These are phyloP conservation scores for Brachionus manjavacas DNA, from an alignment of 1,140 invertebrate genomes.

Conservation along the genomic window DNA sequence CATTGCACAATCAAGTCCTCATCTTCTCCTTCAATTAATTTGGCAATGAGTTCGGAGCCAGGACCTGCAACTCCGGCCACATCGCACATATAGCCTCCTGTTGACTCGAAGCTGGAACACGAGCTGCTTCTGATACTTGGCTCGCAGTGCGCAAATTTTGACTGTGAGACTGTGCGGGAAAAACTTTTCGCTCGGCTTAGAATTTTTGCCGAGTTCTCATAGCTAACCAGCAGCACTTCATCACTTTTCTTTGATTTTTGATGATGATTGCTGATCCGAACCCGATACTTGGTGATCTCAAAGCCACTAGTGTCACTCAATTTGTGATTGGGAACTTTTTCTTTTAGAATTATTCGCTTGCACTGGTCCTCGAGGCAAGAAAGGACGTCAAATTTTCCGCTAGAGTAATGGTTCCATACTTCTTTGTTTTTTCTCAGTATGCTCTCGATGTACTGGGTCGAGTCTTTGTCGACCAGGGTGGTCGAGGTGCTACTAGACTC, in stretches of 20 bases:
- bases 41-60: background rate
- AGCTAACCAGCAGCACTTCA: conserved; percentile 1
- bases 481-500: background rate
- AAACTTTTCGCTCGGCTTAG: background rate
- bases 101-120: background rate
- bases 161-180: background rate
- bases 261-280: background rate
- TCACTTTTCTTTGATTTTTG: conserved; percentile 14
- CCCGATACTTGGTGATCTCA: conserved; percentile 5
- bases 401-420: conserved; percentile 1
- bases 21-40: background rate
- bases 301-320: background rate
- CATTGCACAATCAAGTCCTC: background rate
- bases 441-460: background rate
- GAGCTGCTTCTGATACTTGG: background rate
- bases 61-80: conserved; percentile 19
- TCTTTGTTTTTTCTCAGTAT: conserved; percentile 3
- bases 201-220: background rate
- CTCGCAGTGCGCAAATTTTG: background rate
- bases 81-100: background rate
- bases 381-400: conserved; percentile 19
- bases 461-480: background rate
- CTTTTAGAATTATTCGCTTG: conserved; percentile 24
- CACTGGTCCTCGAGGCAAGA: background rate
- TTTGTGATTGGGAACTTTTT: background rate